These are phyloP conservation scores for Platysteira castanea DNA, from an alignment of 2,113 vertebrate genomes.

Conservation along the genomic window DNA sequence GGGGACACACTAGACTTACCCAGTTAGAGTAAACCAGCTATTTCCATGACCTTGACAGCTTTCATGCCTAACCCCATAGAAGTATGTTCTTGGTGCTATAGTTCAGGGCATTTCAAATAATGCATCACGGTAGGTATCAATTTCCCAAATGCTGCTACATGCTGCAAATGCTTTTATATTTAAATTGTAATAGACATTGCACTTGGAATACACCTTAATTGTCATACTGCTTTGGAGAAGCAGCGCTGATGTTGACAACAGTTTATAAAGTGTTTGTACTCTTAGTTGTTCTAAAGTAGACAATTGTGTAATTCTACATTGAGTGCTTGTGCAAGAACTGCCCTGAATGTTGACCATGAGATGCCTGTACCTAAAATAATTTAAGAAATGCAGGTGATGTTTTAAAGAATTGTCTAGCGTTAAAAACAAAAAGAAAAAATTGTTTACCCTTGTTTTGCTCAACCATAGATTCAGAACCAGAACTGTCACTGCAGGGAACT, in stretches of 20 bases:
- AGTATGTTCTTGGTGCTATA: not conserved
- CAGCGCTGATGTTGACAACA: rapidly evolving
- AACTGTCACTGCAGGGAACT: not conserved
- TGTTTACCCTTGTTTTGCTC: not conserved
- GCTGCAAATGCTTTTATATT: not conserved
- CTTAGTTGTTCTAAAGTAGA: not conserved
- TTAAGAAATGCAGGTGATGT: not conserved
- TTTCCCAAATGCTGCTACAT: not conserved
- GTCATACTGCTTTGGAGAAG: not conserved
- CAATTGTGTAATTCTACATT: not conserved
- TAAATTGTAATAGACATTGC: not conserved
- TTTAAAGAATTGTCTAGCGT: not conserved
- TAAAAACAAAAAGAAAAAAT: no score
- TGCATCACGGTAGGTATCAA: not conserved
- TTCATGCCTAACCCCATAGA: not conserved
- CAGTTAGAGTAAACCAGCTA: not conserved
- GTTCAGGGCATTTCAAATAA: not conserved
- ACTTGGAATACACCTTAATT: not conserved
- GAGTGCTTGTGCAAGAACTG: not conserved
- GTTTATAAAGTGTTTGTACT: not conserved
- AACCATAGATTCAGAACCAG: not conserved
- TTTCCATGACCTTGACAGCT: not conserved
- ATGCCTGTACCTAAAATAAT: not conserved
- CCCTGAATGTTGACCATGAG: not conserved
- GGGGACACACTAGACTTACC: not conserved